Evolutionary conservation across 2,113 vertebrate genomes (phyloP).

Genomic region (Lipophrys pholis): DNA sequence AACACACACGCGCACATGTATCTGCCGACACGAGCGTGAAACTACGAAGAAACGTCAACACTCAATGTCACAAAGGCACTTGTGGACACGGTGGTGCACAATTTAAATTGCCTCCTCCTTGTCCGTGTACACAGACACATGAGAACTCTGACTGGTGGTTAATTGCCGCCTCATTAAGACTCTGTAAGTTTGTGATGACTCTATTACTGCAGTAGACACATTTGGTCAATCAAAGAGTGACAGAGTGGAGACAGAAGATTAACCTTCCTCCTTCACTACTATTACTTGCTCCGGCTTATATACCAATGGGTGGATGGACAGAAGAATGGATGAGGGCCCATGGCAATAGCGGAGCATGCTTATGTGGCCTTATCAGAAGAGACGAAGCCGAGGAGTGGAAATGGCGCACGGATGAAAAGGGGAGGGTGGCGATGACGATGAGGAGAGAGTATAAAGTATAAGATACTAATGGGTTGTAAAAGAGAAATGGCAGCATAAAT

Average conservation of each 20-base stretch:
- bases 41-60: no score
- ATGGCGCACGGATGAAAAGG: conserved; percentile 8
- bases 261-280: neutral
- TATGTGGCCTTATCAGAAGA: conserved; percentile 5
- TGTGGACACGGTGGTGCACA: conserved; percentile 3
- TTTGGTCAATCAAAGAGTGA: conserved; percentile 38
- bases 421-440: conserved; percentile 41
- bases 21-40: neutral
- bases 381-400: neutral
- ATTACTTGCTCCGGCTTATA: neutral
- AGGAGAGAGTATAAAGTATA: conserved; percentile 33
- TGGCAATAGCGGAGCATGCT: neutral
- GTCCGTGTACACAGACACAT: conserved; percentile 18
- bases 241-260: conserved; percentile 19
- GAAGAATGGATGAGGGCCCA: neutral
- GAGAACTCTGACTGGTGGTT: conserved; percentile 32
- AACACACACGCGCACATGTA: neutral
- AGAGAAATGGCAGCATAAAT: conserved; percentile 56
- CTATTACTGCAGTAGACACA: conserved; percentile 40
- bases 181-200: conserved; percentile 37
- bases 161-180: conserved; percentile 52
- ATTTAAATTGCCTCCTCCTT: neutral
- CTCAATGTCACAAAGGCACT: neutral
- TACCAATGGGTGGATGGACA: no score
- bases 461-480: conserved; percentile 51